These are phyloP conservation scores for Orthosia gracilis DNA, from an alignment of 2,888 invertebrate genomes.

Conservation along the genomic window DNA sequence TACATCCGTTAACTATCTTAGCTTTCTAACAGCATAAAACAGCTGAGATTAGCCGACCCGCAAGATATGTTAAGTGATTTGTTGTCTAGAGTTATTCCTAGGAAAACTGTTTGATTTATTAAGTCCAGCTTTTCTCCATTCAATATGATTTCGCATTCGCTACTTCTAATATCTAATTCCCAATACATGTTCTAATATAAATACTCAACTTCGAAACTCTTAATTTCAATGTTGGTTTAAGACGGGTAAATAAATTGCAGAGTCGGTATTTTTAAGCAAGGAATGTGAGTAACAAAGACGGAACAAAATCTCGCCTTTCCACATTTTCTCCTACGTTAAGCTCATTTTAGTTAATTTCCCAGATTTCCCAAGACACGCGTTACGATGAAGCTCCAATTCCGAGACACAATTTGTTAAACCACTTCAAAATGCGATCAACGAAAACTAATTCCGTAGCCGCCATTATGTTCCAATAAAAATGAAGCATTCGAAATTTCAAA, in stretches of 20 bases:
- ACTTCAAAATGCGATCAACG: conserved; percentile 45
- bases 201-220: not conserved
- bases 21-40: too few relatives aligned
- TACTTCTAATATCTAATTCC: too few relatives aligned
- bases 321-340: conserved; percentile 22
- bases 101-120: too few relatives aligned
- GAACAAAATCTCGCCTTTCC: conserved; percentile 5
- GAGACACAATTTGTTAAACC: conserved; percentile 34
- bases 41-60: too few relatives aligned
- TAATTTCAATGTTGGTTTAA: not conserved
- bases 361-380: conserved; percentile 57
- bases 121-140: too few relatives aligned
- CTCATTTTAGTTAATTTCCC: conserved; percentile 41
- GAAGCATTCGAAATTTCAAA: conserved; percentile 38
- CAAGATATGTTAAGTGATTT: too few relatives aligned
- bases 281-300: conserved; percentile 27
- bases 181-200: not conserved
- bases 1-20: too few relatives aligned
- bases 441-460: conserved; percentile 30
- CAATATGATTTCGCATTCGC: too few relatives aligned
- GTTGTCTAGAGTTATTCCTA: too few relatives aligned
- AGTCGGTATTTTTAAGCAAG: not conserved
- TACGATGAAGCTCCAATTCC: conserved; percentile 48
- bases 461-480: conserved; percentile 36
- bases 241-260: conserved; percentile 5